Evolutionary conservation across 23 tunicate species (phyloP).

Genomic region (Botrylloides violaceus): DNA sequence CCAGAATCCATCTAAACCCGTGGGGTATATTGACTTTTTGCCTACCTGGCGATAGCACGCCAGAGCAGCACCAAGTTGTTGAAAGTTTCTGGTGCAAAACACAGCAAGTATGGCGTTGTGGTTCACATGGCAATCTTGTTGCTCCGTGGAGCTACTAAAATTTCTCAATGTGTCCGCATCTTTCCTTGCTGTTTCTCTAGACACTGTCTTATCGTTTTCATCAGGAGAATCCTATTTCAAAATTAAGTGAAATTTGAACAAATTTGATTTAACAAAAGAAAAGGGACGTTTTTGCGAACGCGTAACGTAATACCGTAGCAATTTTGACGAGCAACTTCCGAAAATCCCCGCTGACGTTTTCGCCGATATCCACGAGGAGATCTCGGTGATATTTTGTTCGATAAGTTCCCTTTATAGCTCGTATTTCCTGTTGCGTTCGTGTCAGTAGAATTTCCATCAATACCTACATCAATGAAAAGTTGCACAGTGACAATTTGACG

Average conservation of each 20-base stretch:
- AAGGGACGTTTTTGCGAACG: too few relatives aligned
- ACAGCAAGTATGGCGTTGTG: neutral
- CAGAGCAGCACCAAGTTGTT: neutral
- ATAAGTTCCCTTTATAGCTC: conserved; percentile 3
- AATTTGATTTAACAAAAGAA: too few relatives aligned
- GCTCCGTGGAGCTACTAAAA: too few relatives aligned
- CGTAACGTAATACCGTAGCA: conserved; percentile 1
- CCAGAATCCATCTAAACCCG: too few relatives aligned
- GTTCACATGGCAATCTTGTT: neutral
- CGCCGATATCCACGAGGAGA: neutral
- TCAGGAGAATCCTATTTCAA: too few relatives aligned
- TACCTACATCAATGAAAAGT: neutral
- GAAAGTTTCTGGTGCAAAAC: neutral
- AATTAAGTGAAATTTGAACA: too few relatives aligned
- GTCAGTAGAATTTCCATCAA: conserved; percentile 6
- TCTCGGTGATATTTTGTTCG: neutral
- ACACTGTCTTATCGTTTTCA: neutral
- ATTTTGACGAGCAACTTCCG: neutral
- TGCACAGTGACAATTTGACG: too few relatives aligned
- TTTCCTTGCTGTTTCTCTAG: neutral
- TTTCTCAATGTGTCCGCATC: neutral
- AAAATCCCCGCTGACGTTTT: neutral
- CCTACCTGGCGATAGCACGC: too few relatives aligned
- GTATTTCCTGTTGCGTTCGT: neutral
- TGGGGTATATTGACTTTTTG: too few relatives aligned